These are phyloP conservation scores for Anser cygnoides DNA, from an alignment of 2,113 vertebrate species.

Conservation along the genomic window DNA sequence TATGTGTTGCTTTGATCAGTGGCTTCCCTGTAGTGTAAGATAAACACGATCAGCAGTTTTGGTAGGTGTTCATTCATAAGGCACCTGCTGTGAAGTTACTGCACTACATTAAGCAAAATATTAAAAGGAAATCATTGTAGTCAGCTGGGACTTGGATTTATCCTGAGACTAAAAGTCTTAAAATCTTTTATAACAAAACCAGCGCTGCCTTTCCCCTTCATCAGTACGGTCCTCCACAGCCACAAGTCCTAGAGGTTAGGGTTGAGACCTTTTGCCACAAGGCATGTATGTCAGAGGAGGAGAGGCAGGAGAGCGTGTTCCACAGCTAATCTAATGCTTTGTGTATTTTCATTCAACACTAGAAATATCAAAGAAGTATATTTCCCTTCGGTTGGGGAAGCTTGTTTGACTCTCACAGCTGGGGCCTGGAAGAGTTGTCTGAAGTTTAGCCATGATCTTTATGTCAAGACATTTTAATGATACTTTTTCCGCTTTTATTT, in stretches of 20 bases:
- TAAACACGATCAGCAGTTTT: constrained; percentile 13
- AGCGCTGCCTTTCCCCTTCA: neutral
- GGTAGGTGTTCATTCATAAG: constrained; percentile 11
- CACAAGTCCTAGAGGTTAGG: neutral
- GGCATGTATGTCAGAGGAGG: neutral
- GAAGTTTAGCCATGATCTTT: neutral
- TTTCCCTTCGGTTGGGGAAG: neutral
- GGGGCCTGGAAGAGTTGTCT: neutral
- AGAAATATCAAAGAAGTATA: neutral
- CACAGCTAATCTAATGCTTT: neutral
- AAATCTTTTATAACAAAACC: neutral
- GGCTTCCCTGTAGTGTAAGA: constrained; percentile 19
- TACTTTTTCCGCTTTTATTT: neutral
- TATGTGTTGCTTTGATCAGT: constrained; percentile 26
- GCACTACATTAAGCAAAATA: neutral
- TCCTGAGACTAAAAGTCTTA: neutral
- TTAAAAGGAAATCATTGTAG: neutral
- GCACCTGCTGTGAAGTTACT: constrained; percentile 25
- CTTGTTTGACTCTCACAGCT: neutral
- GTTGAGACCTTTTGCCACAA: neutral
- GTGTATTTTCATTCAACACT: neutral
- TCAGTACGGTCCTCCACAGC: neutral
- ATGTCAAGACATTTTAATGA: neutral
- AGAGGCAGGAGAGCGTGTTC: neutral
- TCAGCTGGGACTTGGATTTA: neutral